Conservation (phyloP, 2,888 invertebrate species). For the Fragum fragum region DNA sequence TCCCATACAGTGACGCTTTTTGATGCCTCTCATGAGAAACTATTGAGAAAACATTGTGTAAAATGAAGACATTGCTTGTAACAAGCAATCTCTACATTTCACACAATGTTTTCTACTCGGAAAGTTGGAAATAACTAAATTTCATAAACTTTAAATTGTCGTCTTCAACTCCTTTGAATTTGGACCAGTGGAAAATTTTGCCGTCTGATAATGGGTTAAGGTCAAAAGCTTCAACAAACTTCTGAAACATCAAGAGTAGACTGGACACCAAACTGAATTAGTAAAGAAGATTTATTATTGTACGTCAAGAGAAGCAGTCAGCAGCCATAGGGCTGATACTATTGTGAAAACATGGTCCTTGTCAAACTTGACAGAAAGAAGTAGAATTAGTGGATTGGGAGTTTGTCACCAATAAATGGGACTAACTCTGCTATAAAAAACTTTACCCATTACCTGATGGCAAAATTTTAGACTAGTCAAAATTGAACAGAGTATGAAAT, state of each 20-base stretch:
- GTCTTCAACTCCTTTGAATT: too few species aligned
- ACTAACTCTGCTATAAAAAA: too few species aligned
- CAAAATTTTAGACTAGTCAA: too few species aligned
- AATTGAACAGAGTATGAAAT: too few species aligned
- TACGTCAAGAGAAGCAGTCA: constrained; percentile 20
- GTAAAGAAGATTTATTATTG: constrained; percentile 25
- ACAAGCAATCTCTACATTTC: background rate
- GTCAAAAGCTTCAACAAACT: constrained; percentile 4
- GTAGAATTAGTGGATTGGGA: background rate
- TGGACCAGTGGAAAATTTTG: too few species aligned
- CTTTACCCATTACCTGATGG: too few species aligned
- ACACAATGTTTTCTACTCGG: constrained; percentile 8
- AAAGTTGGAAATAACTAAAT: too few species aligned
- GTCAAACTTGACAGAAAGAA: constrained; percentile 25
- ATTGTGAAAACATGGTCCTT: constrained; percentile 30
- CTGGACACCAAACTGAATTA: constrained; percentile 27
- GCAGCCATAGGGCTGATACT: constrained; percentile 12
- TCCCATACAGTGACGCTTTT: too few species aligned
- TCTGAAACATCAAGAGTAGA: constrained; percentile 6
- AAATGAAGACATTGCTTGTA: background rate
- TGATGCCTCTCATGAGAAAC: too few species aligned
- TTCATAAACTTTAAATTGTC: too few species aligned
- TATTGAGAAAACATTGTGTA: background rate
- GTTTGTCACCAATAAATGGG: background rate
- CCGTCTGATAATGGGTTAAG: background rate